Conservation (phyloP, 2,797 vertebrate species). For the Hyperoplus lanceolatus region DNA sequence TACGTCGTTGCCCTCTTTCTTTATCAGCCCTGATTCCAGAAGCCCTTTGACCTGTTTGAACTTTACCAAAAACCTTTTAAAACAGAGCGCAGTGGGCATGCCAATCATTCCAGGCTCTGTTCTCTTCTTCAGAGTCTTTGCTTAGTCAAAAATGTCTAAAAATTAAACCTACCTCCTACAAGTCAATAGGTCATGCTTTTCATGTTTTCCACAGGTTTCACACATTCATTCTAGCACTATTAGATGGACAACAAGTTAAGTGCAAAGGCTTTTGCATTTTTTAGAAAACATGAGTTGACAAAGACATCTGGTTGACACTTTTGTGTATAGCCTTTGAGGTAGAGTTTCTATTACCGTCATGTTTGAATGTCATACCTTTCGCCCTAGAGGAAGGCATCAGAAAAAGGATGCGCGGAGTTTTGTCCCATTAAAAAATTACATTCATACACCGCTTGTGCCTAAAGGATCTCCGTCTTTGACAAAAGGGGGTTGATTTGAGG, state of each 20-base stretch:
- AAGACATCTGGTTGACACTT: conserved; percentile 7
- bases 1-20: conserved; percentile 6
- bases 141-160: not conserved
- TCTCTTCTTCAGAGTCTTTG: not conserved
- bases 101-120: conserved; percentile 36
- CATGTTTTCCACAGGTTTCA: not conserved
- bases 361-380: conserved; percentile 55
- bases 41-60: conserved; percentile 51
- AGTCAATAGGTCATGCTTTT: not conserved
- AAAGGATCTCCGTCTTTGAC: conserved; percentile 21
- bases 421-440: conserved; percentile 33
- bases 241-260: not conserved
- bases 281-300: conserved; percentile 26
- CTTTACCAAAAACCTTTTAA: conserved; percentile 17
- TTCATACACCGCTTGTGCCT: conserved; percentile 32
- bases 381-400: conserved; percentile 32
- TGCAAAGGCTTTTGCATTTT: not conserved
- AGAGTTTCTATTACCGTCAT: conserved; percentile 56
- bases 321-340: conserved; percentile 11
- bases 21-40: conserved; percentile 48
- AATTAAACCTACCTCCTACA: not conserved
- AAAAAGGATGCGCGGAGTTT: conserved; percentile 26
- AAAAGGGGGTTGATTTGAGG: conserved; percentile 31
- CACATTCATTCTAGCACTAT: not conserved
- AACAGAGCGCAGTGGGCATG: conserved; percentile 24